Evolutionary conservation across 1,140 invertebrate genomes (phyloP).

Genomic region (Cardiocondyla obscurior): DNA sequence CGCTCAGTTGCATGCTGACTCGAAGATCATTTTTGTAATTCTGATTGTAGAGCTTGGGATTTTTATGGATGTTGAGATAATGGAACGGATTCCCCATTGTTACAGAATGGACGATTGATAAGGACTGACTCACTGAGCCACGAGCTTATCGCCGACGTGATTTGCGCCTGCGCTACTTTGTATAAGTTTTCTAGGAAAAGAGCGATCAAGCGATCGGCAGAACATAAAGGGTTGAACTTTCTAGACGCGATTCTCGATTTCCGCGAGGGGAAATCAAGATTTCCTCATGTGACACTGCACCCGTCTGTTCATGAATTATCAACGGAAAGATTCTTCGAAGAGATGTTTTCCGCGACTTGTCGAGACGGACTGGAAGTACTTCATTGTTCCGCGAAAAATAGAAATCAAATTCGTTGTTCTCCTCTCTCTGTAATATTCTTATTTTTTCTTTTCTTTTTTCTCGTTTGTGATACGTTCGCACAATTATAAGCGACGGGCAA

Average conservation of each 20-base stretch:
- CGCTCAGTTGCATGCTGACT: constrained; percentile 13
- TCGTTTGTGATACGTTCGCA: not conserved
- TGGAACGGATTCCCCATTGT: too few species aligned
- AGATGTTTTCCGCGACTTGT: not conserved
- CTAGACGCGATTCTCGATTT: not conserved
- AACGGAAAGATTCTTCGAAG: not conserved
- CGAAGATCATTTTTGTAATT: not conserved
- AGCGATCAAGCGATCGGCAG: not conserved
- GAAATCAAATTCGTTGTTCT: too few species aligned
- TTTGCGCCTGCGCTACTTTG: not conserved
- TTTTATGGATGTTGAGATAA: too few species aligned
- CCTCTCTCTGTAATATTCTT: too few species aligned
- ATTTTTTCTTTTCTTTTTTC: not conserved
- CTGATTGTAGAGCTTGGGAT: too few species aligned
- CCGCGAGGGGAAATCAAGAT: not conserved
- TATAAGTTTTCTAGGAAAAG: not conserved
- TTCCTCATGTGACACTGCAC: not conserved
- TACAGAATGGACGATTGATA: too few species aligned
- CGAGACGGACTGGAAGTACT: too few species aligned
- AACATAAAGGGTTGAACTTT: constrained; percentile 3
- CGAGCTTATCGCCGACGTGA: too few species aligned
- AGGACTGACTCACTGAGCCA: too few species aligned
- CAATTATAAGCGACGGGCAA: not conserved
- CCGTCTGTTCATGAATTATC: constrained; percentile 7
- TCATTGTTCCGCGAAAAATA: not conserved